phyloP scores from a whole-genome alignment of 2,113 vertebrate genomes.

The Rostratula benghalensis region DNA sequence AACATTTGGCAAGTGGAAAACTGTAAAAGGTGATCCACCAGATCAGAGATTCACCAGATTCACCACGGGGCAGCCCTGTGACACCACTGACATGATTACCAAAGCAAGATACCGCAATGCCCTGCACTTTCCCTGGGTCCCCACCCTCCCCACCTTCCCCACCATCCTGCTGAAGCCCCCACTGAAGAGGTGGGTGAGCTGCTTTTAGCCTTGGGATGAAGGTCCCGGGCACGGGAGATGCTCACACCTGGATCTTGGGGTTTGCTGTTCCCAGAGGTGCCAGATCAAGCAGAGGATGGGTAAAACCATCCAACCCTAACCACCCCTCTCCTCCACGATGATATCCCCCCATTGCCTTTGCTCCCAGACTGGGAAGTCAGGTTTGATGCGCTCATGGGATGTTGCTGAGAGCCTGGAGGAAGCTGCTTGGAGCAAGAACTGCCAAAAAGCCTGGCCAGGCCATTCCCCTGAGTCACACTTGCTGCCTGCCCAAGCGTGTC shows the following conservation, averaged over 20 bases:
- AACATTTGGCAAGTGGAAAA: neutral
- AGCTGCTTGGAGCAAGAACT: neutral
- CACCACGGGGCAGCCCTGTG: neutral
- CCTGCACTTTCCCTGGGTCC: no score
- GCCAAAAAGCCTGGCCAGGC: neutral
- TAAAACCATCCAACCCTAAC: neutral
- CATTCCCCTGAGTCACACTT: neutral
- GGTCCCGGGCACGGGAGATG: neutral
- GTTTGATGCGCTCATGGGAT: rapidly evolving
- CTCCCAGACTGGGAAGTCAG: neutral
- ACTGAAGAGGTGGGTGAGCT: neutral
- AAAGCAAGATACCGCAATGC: neutral
- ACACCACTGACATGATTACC: neutral
- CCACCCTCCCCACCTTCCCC: neutral
- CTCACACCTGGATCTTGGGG: neutral
- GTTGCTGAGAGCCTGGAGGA: neutral
- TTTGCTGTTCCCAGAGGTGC: neutral
- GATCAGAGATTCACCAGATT: neutral
- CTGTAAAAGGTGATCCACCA: neutral
- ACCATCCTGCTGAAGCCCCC: neutral
- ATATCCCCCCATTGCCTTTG: rapidly evolving
- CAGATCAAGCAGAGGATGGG: neutral
- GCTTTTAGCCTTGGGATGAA: neutral
- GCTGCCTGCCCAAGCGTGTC: neutral
- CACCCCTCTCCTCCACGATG: neutral